Conservation (phyloP, 1,140 invertebrate species). For the Micrasema longulum region DNA sequence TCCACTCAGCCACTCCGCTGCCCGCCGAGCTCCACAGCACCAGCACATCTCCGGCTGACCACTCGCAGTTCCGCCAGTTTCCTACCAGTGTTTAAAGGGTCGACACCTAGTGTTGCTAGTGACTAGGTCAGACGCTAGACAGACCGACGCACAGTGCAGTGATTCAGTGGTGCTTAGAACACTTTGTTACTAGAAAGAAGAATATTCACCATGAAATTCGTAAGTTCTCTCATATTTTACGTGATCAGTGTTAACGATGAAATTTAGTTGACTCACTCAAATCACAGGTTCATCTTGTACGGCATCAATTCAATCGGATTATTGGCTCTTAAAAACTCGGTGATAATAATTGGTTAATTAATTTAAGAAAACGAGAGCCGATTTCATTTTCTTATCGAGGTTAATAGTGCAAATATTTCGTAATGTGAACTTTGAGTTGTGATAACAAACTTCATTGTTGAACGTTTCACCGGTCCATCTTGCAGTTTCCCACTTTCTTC, state of each 20-base stretch:
- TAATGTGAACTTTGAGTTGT: neutral
- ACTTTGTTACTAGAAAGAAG: conserved; percentile 31
- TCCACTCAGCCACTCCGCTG: conserved; percentile 8
- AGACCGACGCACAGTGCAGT: conserved; percentile 8
- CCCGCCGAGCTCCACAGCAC: neutral
- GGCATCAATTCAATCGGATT: too few relatives aligned
- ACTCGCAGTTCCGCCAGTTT: conserved; percentile 24
- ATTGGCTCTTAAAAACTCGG: neutral
- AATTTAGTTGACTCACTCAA: too few relatives aligned
- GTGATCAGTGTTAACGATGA: too few relatives aligned
- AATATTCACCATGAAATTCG: conserved; percentile 47
- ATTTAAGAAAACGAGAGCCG: conserved; percentile 17
- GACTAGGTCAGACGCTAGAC: conserved; percentile 11
- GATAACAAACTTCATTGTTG: neutral
- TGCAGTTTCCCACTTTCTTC: conserved; percentile 26
- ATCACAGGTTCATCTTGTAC: too few relatives aligned
- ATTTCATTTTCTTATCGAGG: conserved; percentile 14
- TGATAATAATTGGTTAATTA: neutral
- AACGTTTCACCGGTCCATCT: conserved; percentile 11
- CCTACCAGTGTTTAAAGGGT: conserved; percentile 31
- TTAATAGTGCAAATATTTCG: conserved; percentile 10
- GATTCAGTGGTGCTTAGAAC: conserved; percentile 21
- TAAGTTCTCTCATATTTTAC: too few relatives aligned
- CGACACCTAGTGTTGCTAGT: conserved; percentile 23
- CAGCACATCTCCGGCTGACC: conserved; percentile 18